These are phyloP conservation scores for Eupithecia exiguata DNA, from an alignment of 2,888 invertebrate genomes.

Conservation along the genomic window DNA sequence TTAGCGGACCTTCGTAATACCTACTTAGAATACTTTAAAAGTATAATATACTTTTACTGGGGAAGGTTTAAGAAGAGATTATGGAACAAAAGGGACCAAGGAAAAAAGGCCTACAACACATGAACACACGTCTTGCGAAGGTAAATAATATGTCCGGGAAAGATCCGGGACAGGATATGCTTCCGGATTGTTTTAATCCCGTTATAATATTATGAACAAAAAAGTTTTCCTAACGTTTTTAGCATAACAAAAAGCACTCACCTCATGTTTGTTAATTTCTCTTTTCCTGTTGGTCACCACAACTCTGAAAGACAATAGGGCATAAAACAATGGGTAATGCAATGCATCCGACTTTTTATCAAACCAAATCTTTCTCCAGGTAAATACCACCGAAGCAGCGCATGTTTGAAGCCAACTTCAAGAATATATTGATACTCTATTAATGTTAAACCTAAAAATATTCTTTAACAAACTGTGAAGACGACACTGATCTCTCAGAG, in stretches of 20 bases:
- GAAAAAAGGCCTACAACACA: conserved; percentile 22
- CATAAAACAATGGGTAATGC: neutral
- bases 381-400: neutral
- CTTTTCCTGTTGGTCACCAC: neutral
- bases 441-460: neutral
- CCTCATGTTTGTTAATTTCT: conserved; percentile 9
- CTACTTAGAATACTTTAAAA: conserved; percentile 24
- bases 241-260: neutral
- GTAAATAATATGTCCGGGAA: conserved; percentile 11
- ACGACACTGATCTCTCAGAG: conserved; percentile 2
- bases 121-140: conserved; percentile 19
- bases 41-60: conserved; percentile 14
- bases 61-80: conserved; percentile 27
- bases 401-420: neutral
- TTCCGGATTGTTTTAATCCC: conserved; percentile 17
- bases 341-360: neutral
- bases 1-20: conserved; percentile 19
- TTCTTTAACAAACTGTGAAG: neutral
- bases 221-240: neutral
- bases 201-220: neutral
- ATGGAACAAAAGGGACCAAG: conserved; percentile 29
- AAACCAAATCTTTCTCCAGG: neutral
- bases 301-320: conserved; percentile 1
- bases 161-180: conserved; percentile 7
- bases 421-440: neutral